phyloP scores from a whole-genome alignment of 2,888 invertebrate genomes.

The Mycalesis mineus region DNA sequence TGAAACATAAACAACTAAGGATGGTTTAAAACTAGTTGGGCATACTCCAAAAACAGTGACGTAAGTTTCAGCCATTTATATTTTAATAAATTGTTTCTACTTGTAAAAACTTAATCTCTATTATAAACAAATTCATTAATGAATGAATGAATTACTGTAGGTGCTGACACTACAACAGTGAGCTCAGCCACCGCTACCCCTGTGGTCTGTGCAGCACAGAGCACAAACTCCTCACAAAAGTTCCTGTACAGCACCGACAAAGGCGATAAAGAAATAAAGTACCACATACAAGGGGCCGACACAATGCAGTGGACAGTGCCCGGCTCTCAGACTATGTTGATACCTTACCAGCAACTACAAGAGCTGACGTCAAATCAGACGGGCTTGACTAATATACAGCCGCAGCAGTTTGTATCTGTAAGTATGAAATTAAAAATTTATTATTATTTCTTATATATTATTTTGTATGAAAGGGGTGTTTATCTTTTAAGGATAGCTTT shows the following conservation, averaged over 20 bases:
- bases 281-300: constrained; percentile 67
- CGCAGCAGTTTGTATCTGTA: constrained; percentile 71
- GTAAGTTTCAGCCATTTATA: too few relatives aligned
- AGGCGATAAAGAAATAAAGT: constrained; percentile 68
- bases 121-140: too few relatives aligned
- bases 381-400: constrained; percentile 59
- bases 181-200: constrained; percentile 66
- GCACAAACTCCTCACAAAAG: constrained; percentile 65
- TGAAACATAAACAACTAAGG: too few relatives aligned
- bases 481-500: too few relatives aligned
- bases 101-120: too few relatives aligned
- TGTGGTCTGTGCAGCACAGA: constrained; percentile 69
- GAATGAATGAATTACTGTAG: constrained; percentile 14
- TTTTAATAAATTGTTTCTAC: too few relatives aligned
- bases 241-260: constrained; percentile 69
- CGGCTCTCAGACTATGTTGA: constrained; percentile 70
- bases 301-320: constrained; percentile 70
- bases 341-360: constrained; percentile 70
- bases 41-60: too few relatives aligned
- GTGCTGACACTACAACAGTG: constrained; percentile 65
- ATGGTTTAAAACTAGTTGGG: too few relatives aligned
- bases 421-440: too few relatives aligned
- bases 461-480: too few relatives aligned
- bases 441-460: too few relatives aligned
- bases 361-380: constrained; percentile 58